Conservation (phyloP, 1,140 invertebrate species). For the Archivesica marissinica region DNA sequence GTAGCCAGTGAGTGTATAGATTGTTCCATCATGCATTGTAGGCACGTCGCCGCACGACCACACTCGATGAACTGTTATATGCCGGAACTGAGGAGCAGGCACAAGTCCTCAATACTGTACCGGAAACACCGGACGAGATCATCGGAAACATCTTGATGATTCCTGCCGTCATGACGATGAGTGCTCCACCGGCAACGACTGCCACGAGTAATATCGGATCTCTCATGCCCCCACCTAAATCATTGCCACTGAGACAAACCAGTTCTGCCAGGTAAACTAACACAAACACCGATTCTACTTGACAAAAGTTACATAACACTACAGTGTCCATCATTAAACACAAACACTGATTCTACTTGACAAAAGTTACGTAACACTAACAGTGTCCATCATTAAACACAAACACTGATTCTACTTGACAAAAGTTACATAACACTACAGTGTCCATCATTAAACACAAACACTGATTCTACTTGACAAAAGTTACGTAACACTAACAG, state of each 20-base stretch:
- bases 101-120: constrained; percentile 49
- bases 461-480: too few relatives aligned
- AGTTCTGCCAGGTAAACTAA: constrained; percentile 49
- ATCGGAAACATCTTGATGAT: background rate
- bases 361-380: too few relatives aligned
- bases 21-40: background rate
- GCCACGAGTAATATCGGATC: constrained; percentile 31
- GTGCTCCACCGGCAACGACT: background rate
- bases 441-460: too few relatives aligned
- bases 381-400: too few relatives aligned
- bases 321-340: too few relatives aligned
- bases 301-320: too few relatives aligned
- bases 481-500: too few relatives aligned
- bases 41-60: constrained; percentile 87
- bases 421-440: too few relatives aligned
- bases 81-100: constrained; percentile 76
- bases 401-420: too few relatives aligned
- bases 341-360: too few relatives aligned
- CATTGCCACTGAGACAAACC: constrained; percentile 44
- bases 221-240: constrained; percentile 75
- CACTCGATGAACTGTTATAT: constrained; percentile 89
- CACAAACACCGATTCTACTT: background rate
- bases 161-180: constrained; percentile 11
- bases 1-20: too few relatives aligned
- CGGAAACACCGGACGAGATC: constrained; percentile 73